Evolutionary conservation across 2,113 vertebrate species (phyloP).

Genomic region (Rutilus rutilus): DNA sequence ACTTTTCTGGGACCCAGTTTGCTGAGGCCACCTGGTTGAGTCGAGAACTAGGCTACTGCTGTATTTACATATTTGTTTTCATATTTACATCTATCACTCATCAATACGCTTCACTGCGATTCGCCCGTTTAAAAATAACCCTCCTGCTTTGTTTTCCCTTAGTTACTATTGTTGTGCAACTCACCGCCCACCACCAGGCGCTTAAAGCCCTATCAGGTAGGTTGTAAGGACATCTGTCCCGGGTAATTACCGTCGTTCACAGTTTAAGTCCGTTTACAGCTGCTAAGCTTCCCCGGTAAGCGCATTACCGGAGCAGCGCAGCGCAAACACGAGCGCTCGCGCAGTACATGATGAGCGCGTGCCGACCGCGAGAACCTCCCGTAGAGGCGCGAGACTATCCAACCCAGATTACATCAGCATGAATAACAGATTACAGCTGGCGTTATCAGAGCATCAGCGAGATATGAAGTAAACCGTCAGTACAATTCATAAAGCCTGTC

Average conservation of each 20-base stretch:
- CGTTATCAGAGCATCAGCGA: conserved; percentile 16
- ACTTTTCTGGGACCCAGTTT: background rate
- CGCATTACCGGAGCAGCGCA: conserved; percentile 72
- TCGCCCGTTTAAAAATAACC: background rate
- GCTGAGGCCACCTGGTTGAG: background rate
- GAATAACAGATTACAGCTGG: conserved; percentile 26
- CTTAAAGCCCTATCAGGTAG: conserved; percentile 25
- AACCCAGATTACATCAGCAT: conserved; percentile 2
- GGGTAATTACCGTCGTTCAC: conserved; percentile 72
- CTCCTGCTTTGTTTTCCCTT: background rate
- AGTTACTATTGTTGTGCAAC: background rate
- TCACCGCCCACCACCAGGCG: conserved; percentile 1
- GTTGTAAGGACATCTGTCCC: conserved; percentile 69
- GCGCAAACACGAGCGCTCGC: conserved; percentile 43
- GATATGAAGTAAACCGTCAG: conserved; percentile 18
- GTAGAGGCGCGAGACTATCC: conserved; percentile 11
- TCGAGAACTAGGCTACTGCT: background rate
- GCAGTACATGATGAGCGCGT: conserved; percentile 8
- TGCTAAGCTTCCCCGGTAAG: conserved; percentile 74
- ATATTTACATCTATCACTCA: conserved; percentile 18
- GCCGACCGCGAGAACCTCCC: conserved; percentile 9
- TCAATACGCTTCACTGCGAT: background rate
- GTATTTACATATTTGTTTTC: background rate
- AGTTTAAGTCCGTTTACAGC: conserved; percentile 74
- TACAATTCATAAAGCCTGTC: conserved; percentile 16